phyloP scores from a whole-genome alignment of 2,888 invertebrate species.

The Ceriagrion tenellum region DNA sequence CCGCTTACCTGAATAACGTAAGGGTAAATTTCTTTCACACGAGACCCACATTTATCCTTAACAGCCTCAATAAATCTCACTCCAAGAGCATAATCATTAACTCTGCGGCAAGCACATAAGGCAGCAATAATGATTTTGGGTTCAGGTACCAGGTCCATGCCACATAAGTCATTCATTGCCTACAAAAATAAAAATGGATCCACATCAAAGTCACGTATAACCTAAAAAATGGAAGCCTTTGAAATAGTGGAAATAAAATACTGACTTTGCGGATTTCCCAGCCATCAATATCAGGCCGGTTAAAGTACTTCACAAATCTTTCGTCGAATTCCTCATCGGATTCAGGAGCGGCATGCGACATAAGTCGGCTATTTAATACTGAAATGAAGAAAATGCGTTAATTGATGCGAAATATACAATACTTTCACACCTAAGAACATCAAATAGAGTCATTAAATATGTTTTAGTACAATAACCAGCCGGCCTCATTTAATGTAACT shows the following conservation, averaged over 20 bases:
- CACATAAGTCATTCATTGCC: slow-evolving; percentile 92
- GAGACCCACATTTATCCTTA: slow-evolving; percentile 91
- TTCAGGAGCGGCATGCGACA: slow-evolving; percentile 78
- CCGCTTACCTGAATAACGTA: slow-evolving; percentile 84
- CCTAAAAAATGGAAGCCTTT: no score
- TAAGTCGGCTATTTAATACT: slow-evolving; percentile 71
- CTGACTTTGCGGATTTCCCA: slow-evolving; percentile 92
- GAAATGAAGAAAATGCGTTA: background rate
- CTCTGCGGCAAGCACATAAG: slow-evolving; percentile 92
- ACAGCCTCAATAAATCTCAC: slow-evolving; percentile 95
- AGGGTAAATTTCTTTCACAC: slow-evolving; percentile 89
- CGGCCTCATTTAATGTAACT: background rate
- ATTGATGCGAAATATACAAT: background rate
- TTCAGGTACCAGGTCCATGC: slow-evolving; percentile 95
- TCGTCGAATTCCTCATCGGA: slow-evolving; percentile 92
- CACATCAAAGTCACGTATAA: background rate
- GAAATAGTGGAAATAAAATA: slow-evolving; percentile 63
- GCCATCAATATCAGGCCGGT: slow-evolving; percentile 91
- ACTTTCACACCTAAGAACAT: background rate
- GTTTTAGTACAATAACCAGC: background rate
- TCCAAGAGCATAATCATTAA: slow-evolving; percentile 96
- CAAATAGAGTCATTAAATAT: background rate
- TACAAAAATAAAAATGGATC: slow-evolving; percentile 64
- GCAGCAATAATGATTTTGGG: slow-evolving; percentile 93
- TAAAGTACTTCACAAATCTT: slow-evolving; percentile 91